These are phyloP conservation scores for Ceratosolen solmsi DNA, from an alignment of 1,140 invertebrate genomes.

Conservation along the genomic window DNA sequence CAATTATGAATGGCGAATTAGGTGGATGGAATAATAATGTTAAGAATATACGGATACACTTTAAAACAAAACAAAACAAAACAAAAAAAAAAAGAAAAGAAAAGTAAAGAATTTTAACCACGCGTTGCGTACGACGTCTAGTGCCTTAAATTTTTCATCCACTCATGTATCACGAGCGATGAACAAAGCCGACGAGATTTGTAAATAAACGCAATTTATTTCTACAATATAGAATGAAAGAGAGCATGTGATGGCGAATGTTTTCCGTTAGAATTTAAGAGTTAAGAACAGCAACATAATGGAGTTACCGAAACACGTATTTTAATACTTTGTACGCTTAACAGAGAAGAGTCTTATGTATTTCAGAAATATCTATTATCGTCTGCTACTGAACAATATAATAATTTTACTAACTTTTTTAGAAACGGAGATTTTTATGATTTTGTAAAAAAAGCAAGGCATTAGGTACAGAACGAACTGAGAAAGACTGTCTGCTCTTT, in stretches of 20 bases:
- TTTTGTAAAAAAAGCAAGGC: constrained; percentile 20
- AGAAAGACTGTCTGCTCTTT: constrained; percentile 25
- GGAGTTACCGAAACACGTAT: constrained; percentile 35
- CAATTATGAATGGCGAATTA: not conserved
- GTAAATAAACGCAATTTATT: constrained; percentile 39
- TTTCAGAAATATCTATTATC: constrained; percentile 13
- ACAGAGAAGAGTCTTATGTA: constrained; percentile 19
- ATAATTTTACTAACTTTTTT: constrained; percentile 5
- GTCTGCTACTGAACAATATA: not conserved
- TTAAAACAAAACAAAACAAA: no score
- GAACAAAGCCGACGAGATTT: constrained; percentile 27
- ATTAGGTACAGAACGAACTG: not conserved
- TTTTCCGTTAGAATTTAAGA: constrained; percentile 44
- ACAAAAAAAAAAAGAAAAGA: no score
- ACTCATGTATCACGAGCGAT: not conserved
- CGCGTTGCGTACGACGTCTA: not conserved
- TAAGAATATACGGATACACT: no score
- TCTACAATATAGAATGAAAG: constrained; percentile 13
- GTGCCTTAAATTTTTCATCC: constrained; percentile 36
- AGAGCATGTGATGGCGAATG: constrained; percentile 29
- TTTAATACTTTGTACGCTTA: constrained; percentile 39
- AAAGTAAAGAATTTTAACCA: no score
- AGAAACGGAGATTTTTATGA: not conserved
- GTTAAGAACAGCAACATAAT: constrained; percentile 4
- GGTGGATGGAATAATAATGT: no score